A percentile compares a stretch with the other conserved stretches of the same genome.
phyloP scores from a whole-genome alignment of 2,888 invertebrate genomes.

The Caenorhabditis afra region DNA sequence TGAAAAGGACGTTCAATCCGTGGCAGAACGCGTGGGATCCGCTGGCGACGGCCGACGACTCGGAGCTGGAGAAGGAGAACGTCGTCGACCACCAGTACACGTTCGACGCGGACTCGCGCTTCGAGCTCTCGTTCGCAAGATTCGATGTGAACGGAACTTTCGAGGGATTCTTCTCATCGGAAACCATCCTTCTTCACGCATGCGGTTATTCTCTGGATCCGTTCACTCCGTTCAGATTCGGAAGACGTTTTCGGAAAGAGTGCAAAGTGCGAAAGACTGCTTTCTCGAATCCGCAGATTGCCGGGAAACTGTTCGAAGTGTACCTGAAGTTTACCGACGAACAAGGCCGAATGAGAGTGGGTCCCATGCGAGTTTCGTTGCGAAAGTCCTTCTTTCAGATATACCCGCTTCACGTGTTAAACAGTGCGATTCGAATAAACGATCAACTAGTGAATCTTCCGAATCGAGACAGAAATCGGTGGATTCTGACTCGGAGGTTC shows the following conservation, averaged over 20 bases:
- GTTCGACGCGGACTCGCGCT: constrained; percentile 25
- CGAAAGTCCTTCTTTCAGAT: constrained; percentile 69
- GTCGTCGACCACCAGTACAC: constrained; percentile 69
- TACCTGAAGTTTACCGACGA: constrained; percentile 46
- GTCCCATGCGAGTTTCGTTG: background rate
- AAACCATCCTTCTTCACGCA: constrained; percentile 5
- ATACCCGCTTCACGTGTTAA: constrained; percentile 84
- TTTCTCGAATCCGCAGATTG: background rate
- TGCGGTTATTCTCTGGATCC: constrained; percentile 34
- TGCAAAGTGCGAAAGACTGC: constrained; percentile 31
- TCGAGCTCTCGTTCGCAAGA: constrained; percentile 56
- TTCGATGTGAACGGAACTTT: constrained; percentile 53
- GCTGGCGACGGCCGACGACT: constrained; percentile 69
- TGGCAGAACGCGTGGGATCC: constrained; percentile 68
- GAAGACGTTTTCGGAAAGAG: constrained; percentile 31
- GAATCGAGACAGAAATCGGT: constrained; percentile 78
- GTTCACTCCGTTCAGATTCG: constrained; percentile 40
- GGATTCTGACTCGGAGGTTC: constrained; percentile 86
- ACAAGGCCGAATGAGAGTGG: constrained; percentile 23
- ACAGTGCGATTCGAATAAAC: constrained; percentile 82
- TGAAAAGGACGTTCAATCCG: constrained; percentile 46
- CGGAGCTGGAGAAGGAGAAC: constrained; percentile 73
- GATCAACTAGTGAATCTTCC: constrained; percentile 80
- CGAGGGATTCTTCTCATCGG: constrained; percentile 41
- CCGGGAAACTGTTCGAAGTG: constrained; percentile 40